phyloP scores from a whole-genome alignment of 2,888 invertebrate genomes.

The Drosophila barbarae region DNA sequence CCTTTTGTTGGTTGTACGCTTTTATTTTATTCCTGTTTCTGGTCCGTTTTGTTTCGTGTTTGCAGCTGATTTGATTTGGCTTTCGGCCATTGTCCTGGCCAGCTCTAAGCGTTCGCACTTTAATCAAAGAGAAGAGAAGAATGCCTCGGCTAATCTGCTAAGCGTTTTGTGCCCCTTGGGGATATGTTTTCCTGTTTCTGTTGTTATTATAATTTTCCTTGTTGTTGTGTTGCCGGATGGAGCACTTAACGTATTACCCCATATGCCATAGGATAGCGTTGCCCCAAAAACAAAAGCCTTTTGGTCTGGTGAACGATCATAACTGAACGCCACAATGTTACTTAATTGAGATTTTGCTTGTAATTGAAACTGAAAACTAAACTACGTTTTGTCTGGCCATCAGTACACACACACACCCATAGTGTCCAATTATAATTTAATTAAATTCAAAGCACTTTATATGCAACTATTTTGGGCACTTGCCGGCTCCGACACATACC shows the following conservation, averaged over 20 bases:
- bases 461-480: conserved; percentile 48
- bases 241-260: conserved; percentile 60
- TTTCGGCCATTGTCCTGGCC: conserved; percentile 47
- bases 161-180: conserved; percentile 39
- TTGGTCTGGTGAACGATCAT: conserved; percentile 9
- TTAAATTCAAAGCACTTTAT: conserved; percentile 60
- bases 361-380: conserved; percentile 47
- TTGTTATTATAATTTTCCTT: conserved; percentile 18
- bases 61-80: conserved; percentile 63
- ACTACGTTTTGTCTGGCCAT: conserved; percentile 29
- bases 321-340: conserved; percentile 39
- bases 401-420: conserved; percentile 31
- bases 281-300: conserved; percentile 16
- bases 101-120: conserved; percentile 63
- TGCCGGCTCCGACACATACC: conserved; percentile 16
- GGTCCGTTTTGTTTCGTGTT: conserved; percentile 39
- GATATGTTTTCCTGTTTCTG: conserved; percentile 7
- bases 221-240: conserved; percentile 16
- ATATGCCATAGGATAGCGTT: conserved; percentile 43
- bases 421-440: conserved; percentile 68
- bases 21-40: conserved; percentile 46
- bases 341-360: conserved; percentile 51
- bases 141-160: conserved; percentile 64
- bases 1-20: conserved; percentile 50
- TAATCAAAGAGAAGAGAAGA: conserved; percentile 61